Conservation (phyloP, 2,888 invertebrate genomes). For the Saturnia pavonia region DNA sequence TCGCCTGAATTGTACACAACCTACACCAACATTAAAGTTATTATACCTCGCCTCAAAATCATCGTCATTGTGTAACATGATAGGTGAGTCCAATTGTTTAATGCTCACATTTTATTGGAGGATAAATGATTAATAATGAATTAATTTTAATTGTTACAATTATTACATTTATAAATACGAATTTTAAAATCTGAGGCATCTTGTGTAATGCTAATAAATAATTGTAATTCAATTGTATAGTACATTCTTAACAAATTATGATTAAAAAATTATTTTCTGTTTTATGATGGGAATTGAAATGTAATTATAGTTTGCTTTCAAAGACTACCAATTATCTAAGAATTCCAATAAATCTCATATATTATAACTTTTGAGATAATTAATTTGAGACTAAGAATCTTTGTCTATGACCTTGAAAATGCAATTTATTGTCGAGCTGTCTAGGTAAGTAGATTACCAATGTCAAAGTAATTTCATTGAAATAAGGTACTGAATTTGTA, state of each 20-base stretch:
- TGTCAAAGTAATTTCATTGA: slow-evolving; percentile 30
- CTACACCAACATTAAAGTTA: slow-evolving; percentile 78
- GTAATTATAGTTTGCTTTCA: not conserved
- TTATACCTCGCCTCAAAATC: slow-evolving; percentile 60
- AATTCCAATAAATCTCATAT: not conserved
- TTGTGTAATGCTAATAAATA: not conserved
- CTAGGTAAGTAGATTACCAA: slow-evolving; percentile 26
- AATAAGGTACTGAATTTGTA: slow-evolving; percentile 24
- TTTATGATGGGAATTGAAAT: not conserved
- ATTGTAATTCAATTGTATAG: not conserved
- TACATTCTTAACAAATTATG: not conserved
- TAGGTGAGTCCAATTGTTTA: slow-evolving; percentile 62
- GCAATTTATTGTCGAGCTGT: slow-evolving; percentile 2
- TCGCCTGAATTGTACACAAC: slow-evolving; percentile 63
- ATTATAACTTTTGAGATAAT: not conserved
- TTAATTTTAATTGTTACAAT: no score
- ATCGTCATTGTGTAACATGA: slow-evolving; percentile 68
- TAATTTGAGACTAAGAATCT: not conserved
- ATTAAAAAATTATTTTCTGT: not conserved
- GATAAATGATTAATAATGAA: no score
- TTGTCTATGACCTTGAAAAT: slow-evolving; percentile 3
- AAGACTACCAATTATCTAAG: not conserved
- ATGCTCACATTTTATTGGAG: slow-evolving; percentile 25
- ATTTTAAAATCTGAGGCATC: not conserved
- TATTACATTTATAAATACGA: no score